These are phyloP conservation scores for Gymnocephalus cernua DNA, from an alignment of 2,113 vertebrate genomes.

Conservation along the genomic window DNA sequence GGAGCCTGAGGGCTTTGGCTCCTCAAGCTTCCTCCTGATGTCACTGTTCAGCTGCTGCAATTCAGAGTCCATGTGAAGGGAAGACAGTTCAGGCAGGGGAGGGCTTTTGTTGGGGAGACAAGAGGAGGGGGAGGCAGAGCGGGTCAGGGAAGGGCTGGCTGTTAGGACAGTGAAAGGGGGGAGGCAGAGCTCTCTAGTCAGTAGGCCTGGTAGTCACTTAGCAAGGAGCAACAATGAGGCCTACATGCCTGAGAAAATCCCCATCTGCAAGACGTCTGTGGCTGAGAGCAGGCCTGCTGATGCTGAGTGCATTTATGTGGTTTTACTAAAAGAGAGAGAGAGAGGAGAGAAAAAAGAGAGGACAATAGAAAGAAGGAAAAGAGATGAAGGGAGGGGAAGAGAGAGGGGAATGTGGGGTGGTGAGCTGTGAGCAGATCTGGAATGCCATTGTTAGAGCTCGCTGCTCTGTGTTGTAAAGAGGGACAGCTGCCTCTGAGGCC, in stretches of 20 bases:
- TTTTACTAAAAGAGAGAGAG: not conserved
- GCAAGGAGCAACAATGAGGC: slow-evolving; percentile 64
- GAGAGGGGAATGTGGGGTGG: slow-evolving; percentile 13
- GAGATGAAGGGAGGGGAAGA: slow-evolving; percentile 17
- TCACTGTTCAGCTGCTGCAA: slow-evolving; percentile 79
- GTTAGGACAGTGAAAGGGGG: slow-evolving; percentile 68
- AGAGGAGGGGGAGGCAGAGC: slow-evolving; percentile 27
- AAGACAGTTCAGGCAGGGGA: slow-evolving; percentile 31
- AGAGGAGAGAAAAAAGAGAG: slow-evolving; percentile 10
- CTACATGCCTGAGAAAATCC: slow-evolving; percentile 54
- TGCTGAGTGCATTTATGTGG: slow-evolving; percentile 30
- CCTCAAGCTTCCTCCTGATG: slow-evolving; percentile 68
- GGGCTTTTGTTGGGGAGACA: slow-evolving; percentile 14
- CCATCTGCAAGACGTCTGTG: slow-evolving; percentile 50
- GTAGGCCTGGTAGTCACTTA: slow-evolving; percentile 60
- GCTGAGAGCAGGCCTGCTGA: slow-evolving; percentile 28
- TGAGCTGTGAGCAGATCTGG: slow-evolving; percentile 54
- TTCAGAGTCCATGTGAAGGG: slow-evolving; percentile 59
- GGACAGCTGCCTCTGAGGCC: slow-evolving; percentile 66
- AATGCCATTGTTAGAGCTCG: slow-evolving; percentile 74
- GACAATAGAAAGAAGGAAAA: slow-evolving; percentile 37
- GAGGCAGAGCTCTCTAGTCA: slow-evolving; percentile 41
- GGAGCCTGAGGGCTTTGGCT: slow-evolving; percentile 63
- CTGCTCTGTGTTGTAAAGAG: slow-evolving; percentile 49
- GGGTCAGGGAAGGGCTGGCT: slow-evolving; percentile 25